Evolutionary conservation across 2,888 invertebrate genomes (phyloP).

Genomic region (Leptinotarsa juncta): DNA sequence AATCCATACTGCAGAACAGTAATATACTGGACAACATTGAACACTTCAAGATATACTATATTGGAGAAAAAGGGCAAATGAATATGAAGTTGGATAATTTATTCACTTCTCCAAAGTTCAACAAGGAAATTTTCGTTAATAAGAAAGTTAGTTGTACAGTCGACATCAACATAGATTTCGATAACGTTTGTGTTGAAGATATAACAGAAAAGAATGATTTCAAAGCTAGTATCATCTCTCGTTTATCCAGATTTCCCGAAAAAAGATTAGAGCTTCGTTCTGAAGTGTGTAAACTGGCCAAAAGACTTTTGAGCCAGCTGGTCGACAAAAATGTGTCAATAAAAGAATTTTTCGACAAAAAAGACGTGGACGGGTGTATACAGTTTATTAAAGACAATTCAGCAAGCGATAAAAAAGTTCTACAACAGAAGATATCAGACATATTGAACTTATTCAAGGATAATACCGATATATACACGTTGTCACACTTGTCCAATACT

Average conservation of each 20-base stretch:
- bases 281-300: conserved; percentile 6
- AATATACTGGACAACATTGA: conserved; percentile 4
- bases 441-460: neutral
- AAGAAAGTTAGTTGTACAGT: neutral
- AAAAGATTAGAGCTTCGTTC: conserved; percentile 2
- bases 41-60: conserved; percentile 16
- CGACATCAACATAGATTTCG: conserved; percentile 1
- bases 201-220: neutral
- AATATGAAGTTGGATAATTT: conserved; percentile 18
- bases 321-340: neutral
- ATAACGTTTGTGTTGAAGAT: neutral
- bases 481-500: conserved; percentile 20
- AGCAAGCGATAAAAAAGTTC: neutral
- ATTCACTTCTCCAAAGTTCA: conserved; percentile 2
- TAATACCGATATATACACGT: neutral
- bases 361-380: conserved; percentile 16
- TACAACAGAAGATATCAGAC: conserved; percentile 3
- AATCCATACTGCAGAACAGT: neutral
- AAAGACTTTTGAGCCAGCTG: conserved; percentile 5
- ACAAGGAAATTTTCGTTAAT: conserved; percentile 18
- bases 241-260: neutral
- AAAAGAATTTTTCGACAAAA: conserved; percentile 7
- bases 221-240: neutral
- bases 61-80: neutral
- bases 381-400: neutral